Conservation (phyloP, 2,113 vertebrate species). For the Tympanuchus pallidicinctus region DNA sequence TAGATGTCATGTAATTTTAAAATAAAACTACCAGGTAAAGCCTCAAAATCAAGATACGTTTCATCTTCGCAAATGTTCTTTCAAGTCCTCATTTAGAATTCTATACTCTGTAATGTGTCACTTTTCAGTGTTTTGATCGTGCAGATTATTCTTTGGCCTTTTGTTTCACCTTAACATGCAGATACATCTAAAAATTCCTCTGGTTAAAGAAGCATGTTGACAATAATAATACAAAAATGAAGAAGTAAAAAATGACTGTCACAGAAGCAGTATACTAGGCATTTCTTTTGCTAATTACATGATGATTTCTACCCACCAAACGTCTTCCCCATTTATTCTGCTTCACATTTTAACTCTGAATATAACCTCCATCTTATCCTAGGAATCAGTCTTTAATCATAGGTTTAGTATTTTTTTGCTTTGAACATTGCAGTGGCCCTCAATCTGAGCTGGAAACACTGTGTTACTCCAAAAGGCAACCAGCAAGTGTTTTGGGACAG, state of each 20-base stretch:
- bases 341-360: background rate
- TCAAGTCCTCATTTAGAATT: background rate
- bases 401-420: background rate
- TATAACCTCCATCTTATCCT: background rate
- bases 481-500: background rate
- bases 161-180: background rate
- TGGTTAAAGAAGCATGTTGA: background rate
- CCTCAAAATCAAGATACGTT: background rate
- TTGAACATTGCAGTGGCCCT: background rate
- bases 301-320: background rate
- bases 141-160: background rate
- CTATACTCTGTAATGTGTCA: background rate
- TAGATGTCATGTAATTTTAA: background rate
- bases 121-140: background rate
- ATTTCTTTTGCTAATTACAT: conserved; percentile 3
- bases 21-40: conserved; percentile 2
- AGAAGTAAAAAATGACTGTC: background rate
- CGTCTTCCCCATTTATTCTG: background rate
- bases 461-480: background rate
- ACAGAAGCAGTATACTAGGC: background rate
- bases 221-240: background rate
- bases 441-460: background rate
- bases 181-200: background rate
- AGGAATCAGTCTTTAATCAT: background rate
- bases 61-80: background rate